A percentile compares a stretch with the other conserved stretches of the same genome.
Conservation (phyloP, 2,113 vertebrate species). For the Lophura nycthemera region DNA sequence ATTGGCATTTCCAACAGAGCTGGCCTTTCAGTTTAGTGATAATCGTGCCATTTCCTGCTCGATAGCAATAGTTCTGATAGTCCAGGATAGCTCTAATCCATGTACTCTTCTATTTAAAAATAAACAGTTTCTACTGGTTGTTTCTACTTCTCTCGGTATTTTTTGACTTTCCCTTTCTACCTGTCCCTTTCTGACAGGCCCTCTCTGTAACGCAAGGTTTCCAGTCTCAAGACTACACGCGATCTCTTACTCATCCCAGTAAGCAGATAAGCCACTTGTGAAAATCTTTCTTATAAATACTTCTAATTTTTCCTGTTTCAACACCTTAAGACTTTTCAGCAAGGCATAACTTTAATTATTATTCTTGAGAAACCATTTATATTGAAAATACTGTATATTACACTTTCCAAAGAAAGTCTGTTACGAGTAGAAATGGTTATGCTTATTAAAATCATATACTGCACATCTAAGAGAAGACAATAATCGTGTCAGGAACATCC, state of each 20-base stretch:
- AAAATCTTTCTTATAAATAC: not conserved
- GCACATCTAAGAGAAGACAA: not conserved
- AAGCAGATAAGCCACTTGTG: not conserved
- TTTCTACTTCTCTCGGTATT: not conserved
- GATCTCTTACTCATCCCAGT: not conserved
- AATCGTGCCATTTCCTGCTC: not conserved
- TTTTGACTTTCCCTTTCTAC: not conserved
- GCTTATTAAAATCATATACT: not conserved
- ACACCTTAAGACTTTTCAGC: not conserved
- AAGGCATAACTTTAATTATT: not conserved
- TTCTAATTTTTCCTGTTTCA: not conserved
- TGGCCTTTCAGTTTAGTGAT: constrained; percentile 41
- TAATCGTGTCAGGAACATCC: not conserved
- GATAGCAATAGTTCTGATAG: constrained; percentile 1
- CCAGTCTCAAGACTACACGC: not conserved
- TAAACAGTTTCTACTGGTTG: not conserved
- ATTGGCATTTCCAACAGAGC: constrained; percentile 66
- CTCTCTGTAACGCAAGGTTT: not conserved
- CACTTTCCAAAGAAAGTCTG: not conserved
- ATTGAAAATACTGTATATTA: not conserved
- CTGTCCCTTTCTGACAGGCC: not conserved
- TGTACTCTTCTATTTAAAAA: not conserved
- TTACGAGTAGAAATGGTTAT: not conserved
- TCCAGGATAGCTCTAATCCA: not conserved
- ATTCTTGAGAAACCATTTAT: not conserved